Base-by-base conservation (phyloP, 2,888 invertebrate genomes). In the Cryptocephalus moraei region DNA sequence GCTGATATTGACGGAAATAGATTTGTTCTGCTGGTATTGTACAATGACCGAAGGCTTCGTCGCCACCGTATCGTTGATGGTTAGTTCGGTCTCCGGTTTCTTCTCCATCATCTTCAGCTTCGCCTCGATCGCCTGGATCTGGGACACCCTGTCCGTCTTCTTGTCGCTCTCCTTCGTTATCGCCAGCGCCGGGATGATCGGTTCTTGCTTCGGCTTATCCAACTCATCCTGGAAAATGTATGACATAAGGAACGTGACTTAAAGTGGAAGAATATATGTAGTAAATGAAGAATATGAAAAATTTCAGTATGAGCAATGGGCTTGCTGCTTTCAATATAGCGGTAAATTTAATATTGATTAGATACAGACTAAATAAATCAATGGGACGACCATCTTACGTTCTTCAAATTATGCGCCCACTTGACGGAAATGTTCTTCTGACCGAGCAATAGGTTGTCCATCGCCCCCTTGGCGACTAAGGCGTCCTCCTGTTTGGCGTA, bases 111-210 rank as follows among this genome's bases (percentile, higher is more conserved):
- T 73, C 62, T 86, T 88, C 1, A 92, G 71, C 68, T 92, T 91
- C 0, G 88, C 87, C 67, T 91, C 91, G 49, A 92, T 91, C 0
- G 90, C 90, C 63, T 86, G 86, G 55, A 92, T 91, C 46, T 90
- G 86, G 8, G 84, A 82, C 62, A 83, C 80, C 59, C 84, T 81
- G 65, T 89, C 89, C 2, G 82, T 70, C 69, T 81, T 84, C 62
- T 82, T 73, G 12, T 36, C 36, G 49, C 74, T 72, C 48, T 70
- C 70, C 59, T 77, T 75, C 31, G 76, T 70, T 44, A 86, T 84
- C 1, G 85, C 84, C 51, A 90, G 65, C 0, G 82, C 89, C 22
- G 90, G 83, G 56, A 90, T 88, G 44, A 84, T 81, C 38, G 90
- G 71, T 64, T 84, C 81, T 34, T 82, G 81, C 65, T 85, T 87